Base-by-base conservation (phyloP, 1,140 invertebrate genomes). In the Zaprionus africanus region DNA sequence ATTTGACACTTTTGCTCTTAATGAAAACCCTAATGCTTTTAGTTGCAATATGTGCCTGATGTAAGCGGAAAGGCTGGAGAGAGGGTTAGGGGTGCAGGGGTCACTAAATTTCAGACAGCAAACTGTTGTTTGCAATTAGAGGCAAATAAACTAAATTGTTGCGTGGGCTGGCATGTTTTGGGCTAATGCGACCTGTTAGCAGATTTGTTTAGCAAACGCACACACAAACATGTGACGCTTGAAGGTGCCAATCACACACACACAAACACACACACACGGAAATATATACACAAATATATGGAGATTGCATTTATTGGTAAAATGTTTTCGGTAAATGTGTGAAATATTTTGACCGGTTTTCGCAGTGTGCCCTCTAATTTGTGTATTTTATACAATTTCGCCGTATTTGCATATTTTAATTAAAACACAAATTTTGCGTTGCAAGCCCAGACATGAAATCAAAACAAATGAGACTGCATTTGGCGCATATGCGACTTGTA, bases 141-240 rank as follows among this genome's bases (percentile, higher is more conserved):
- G 51, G 78, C 85, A 88, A 88, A 88, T 90, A 88, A 78, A 90
- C 84, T 72, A 84, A 88, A 84, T 88, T 88, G 84, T 84, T 88
- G 80, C 53, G 84, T 43, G 80, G 84, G 84, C 49, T 64, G 43
- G 28, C 12, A 26, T 73, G 58, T 60, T 71, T 70, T 82, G 28
- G 54, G 22, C 53, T 78, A 65, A 78, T 75, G 53, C 53, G 57
- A 56, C 38, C 63, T 46, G 76, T 79, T 77, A 77, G 68, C 64
- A 79, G 72, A 77, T 73, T 73, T 79, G 56, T 22, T 62, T 24
- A 73, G 53, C 60, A 65, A 46, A 66, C 61, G 53, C 24, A 58
- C 68, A 41, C 74, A 51, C 63, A 58, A 51, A 57, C 61, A 78
- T 38, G 56, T 17, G 38, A 51, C 57, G 54, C 22, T 22, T 56